phyloP scores from a whole-genome alignment of 2,888 invertebrate genomes.

The Pomacea canaliculata region DNA sequence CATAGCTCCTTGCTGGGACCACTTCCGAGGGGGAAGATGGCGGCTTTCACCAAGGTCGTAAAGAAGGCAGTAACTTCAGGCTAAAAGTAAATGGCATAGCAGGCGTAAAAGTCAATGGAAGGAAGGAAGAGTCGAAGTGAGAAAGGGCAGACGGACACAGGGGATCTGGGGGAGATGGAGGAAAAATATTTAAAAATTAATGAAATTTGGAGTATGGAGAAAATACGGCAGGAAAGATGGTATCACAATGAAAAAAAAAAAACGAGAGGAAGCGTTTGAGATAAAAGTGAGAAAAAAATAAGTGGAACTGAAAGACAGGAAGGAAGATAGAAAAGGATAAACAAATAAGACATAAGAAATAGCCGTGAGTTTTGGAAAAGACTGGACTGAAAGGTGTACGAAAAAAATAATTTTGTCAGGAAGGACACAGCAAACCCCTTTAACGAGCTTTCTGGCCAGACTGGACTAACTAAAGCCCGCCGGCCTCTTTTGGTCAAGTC shows the following conservation, averaged over 20 bases:
- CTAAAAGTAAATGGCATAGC: neutral
- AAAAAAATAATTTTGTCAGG: neutral
- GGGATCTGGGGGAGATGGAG: constrained; percentile 8
- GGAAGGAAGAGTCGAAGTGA: neutral
- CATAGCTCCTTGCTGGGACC: too few species aligned
- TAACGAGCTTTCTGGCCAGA: too few species aligned
- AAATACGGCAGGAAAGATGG: neutral
- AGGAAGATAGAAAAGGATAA: constrained; percentile 5
- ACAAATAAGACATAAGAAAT: constrained; percentile 6
- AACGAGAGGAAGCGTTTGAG: neutral
- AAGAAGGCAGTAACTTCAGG: too few species aligned
- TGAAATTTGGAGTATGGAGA: neutral
- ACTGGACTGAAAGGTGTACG: neutral
- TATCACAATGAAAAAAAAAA: constrained; percentile 2
- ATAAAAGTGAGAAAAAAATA: constrained; percentile 17
- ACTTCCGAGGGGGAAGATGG: too few species aligned
- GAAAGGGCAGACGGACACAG: constrained; percentile 1
- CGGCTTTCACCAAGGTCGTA: too few species aligned
- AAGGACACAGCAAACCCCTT: too few species aligned
- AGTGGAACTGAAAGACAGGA: constrained; percentile 15
- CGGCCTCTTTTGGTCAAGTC: too few species aligned
- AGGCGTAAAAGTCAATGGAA: too few species aligned
- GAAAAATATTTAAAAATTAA: too few species aligned
- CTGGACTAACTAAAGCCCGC: too few species aligned
- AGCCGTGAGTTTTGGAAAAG: neutral